Evolutionary conservation across 2,113 vertebrate genomes (phyloP).

Genomic region (Isichthys henryi): DNA sequence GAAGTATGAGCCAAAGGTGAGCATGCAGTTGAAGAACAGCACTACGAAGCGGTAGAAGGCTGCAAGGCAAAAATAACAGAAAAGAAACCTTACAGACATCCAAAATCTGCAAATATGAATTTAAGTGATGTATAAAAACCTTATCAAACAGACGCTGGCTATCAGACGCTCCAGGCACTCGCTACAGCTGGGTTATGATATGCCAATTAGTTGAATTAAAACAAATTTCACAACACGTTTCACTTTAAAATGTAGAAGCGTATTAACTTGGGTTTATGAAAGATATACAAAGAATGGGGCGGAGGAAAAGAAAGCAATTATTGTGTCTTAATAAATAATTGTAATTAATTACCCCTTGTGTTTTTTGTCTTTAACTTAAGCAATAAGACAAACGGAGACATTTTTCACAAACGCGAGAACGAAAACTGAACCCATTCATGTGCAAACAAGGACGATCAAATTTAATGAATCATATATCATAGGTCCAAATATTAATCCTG

Average conservation of each 20-base stretch:
- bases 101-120: neutral
- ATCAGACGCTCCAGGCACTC: neutral
- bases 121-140: neutral
- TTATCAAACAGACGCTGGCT: neutral
- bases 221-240: neutral
- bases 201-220: neutral
- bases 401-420: neutral
- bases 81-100: neutral
- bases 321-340: neutral
- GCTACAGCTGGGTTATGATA: neutral
- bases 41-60: slow-evolving; percentile 62
- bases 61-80: slow-evolving; percentile 19
- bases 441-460: neutral
- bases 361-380: neutral
- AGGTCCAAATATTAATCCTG: neutral
- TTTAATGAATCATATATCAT: neutral
- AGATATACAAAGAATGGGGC: neutral
- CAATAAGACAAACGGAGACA: neutral
- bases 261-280: neutral
- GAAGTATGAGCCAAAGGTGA: slow-evolving; percentile 71
- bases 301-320: neutral
- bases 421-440: neutral
- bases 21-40: slow-evolving; percentile 70
- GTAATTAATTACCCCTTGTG: neutral
- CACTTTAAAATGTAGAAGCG: neutral